Percentiles rank a stretch among this genome's conserved stretches.
Evolutionary conservation across 2,797 vertebrate genomes (phyloP).

Genomic region (Pangasius krempfi): DNA sequence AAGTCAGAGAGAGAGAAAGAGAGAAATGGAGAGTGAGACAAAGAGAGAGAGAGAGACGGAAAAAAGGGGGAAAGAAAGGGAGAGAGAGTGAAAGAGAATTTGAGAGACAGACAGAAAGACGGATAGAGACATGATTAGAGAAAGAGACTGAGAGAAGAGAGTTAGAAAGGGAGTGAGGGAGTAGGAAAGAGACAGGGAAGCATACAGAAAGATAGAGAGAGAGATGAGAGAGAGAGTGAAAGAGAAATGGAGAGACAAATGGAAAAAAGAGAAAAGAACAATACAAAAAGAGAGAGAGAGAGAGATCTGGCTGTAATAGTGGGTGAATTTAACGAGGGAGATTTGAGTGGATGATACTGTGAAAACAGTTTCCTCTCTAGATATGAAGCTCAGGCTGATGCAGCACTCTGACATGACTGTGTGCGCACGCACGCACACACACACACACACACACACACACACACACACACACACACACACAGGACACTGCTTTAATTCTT

Average conservation of each 20-base stretch:
- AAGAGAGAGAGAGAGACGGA: background rate
- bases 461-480: background rate
- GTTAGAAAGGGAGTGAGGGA: background rate
- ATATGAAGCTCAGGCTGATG: slow-evolving; percentile 42
- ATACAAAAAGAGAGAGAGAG: background rate
- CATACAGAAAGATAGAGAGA: too few relatives aligned
- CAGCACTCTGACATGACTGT: slow-evolving; percentile 37
- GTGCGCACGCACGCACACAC: background rate
- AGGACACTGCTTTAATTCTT: background rate
- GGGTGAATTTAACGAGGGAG: slow-evolving; percentile 48
- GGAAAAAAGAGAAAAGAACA: background rate
- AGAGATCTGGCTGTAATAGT: slow-evolving; percentile 23
- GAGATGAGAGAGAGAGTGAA: too few relatives aligned
- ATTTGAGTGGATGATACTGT: slow-evolving; percentile 44
- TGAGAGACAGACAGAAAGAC: background rate
- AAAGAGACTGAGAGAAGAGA: too few relatives aligned
- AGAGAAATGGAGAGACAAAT: background rate
- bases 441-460: slow-evolving; percentile 12
- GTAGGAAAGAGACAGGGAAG: background rate
- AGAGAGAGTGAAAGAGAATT: too few relatives aligned
- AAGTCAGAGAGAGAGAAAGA: background rate
- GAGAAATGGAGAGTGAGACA: too few relatives aligned
- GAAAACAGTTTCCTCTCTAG: slow-evolving; percentile 52
- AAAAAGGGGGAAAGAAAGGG: background rate
- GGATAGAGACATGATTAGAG: background rate